A percentile compares a stretch with the other conserved stretches of the same genome.
Conservation (phyloP, 1,140 invertebrate species). For the Bombus confusus region DNA sequence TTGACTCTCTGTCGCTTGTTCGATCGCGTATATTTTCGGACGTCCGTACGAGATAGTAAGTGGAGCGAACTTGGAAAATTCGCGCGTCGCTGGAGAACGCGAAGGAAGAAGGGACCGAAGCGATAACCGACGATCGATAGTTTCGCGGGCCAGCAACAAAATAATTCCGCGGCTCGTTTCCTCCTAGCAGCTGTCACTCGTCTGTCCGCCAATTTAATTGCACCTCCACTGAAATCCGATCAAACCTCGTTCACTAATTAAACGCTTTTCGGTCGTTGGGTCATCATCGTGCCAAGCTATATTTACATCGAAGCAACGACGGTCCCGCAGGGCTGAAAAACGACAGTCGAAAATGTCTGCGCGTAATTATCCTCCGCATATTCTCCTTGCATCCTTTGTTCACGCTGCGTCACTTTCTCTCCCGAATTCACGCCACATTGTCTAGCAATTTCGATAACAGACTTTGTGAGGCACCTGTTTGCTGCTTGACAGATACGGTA, state of each 20-base stretch:
- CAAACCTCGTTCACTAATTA: slow-evolving; percentile 60
- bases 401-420: not conserved
- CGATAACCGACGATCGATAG: slow-evolving; percentile 23
- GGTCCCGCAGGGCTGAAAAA: slow-evolving; percentile 12
- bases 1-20: not conserved
- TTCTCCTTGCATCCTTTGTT: not conserved
- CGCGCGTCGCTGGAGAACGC: not conserved
- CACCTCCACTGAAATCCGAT: slow-evolving; percentile 56
- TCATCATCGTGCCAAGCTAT: slow-evolving; percentile 40
- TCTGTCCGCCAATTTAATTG: slow-evolving; percentile 59
- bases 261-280: slow-evolving; percentile 41
- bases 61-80: not conserved
- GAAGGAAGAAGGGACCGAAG: slow-evolving; percentile 1
- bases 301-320: slow-evolving; percentile 26
- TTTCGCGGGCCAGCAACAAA: slow-evolving; percentile 46
- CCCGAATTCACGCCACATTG: no score
- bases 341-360: not conserved
- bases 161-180: slow-evolving; percentile 42
- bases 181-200: slow-evolving; percentile 25
- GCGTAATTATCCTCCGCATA: not conserved
- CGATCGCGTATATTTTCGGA: not conserved
- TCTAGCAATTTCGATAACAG: not conserved
- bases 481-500: not conserved
- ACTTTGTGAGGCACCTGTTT: not conserved
- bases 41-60: not conserved